Percentiles rank a stretch among this genome's conserved stretches.
Evolutionary conservation across 2,797 vertebrate genomes (phyloP).

Genomic region (Gouania willdenowi): DNA sequence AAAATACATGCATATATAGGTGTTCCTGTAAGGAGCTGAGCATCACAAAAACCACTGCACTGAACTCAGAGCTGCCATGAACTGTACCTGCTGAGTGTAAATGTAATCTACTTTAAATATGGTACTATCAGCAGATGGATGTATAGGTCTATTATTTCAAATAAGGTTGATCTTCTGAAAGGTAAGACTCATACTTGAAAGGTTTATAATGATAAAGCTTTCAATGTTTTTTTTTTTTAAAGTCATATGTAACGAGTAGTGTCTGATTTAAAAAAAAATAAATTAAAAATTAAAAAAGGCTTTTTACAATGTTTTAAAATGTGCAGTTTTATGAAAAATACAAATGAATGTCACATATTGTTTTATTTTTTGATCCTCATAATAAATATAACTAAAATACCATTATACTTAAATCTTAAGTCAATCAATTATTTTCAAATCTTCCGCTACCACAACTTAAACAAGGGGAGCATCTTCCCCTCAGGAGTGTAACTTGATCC

Average conservation of each 20-base stretch:
- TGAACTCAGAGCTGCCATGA: no score
- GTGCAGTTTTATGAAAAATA: no score
- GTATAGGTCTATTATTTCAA: no score
- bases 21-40: slow-evolving; percentile 4
- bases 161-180: slow-evolving; percentile 3
- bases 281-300: no score
- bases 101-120: no score
- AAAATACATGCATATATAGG: slow-evolving; percentile 1
- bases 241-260: no score
- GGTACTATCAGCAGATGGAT: no score
- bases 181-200: background rate
- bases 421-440: slow-evolving; percentile 14
- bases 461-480: slow-evolving; percentile 9
- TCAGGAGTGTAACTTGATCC: slow-evolving; percentile 25
- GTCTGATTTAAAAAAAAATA: no score
- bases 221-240: no score
- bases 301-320: no score
- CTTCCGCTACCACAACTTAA: slow-evolving; percentile 21
- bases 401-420: slow-evolving; percentile 6
- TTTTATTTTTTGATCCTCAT: slow-evolving; percentile 27
- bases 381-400: slow-evolving; percentile 17
- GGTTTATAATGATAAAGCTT: no score
- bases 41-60: background rate
- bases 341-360: slow-evolving; percentile 14
- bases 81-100: no score